These are phyloP conservation scores for Pachydiplax longipennis DNA, from an alignment of 2,888 invertebrate genomes.

Conservation along the genomic window DNA sequence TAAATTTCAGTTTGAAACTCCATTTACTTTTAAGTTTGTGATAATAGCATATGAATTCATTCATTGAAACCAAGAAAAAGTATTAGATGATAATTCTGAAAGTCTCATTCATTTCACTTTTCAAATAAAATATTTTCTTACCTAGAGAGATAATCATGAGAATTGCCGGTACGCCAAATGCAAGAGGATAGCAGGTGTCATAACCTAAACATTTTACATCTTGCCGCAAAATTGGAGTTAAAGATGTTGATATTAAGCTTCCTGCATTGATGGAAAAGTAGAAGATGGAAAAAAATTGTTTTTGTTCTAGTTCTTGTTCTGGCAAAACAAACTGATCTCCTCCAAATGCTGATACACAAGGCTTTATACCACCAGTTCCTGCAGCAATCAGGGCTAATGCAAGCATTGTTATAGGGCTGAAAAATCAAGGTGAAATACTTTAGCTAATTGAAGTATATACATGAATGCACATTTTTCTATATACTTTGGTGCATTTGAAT, in stretches of 20 bases:
- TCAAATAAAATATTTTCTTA: constrained; percentile 59
- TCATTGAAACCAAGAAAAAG: too few relatives aligned
- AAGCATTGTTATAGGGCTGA: constrained; percentile 67
- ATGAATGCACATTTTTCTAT: neutral
- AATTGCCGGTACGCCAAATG: constrained; percentile 88
- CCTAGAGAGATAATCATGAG: constrained; percentile 84
- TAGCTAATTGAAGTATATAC: constrained; percentile 49
- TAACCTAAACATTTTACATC: constrained; percentile 80
- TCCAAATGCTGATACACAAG: constrained; percentile 82
- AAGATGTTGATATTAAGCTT: constrained; percentile 77
- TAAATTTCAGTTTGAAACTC: too few relatives aligned
- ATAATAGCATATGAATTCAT: too few relatives aligned
- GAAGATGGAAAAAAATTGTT: constrained; percentile 77
- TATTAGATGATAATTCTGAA: too few relatives aligned
- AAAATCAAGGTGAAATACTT: constrained; percentile 47
- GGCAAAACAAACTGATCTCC: constrained; percentile 78
- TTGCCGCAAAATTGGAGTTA: constrained; percentile 86
- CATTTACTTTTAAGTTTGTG: too few relatives aligned
- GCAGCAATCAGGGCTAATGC: constrained; percentile 75
- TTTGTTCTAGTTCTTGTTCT: constrained; percentile 70
- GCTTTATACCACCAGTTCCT: constrained; percentile 84
- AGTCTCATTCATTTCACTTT: too few relatives aligned
- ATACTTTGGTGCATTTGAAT: neutral
- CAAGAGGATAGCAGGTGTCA: constrained; percentile 80
- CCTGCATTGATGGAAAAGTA: constrained; percentile 75